These are phyloP conservation scores for Vidua chalybeata DNA, from an alignment of 2,113 vertebrate genomes.

Conservation along the genomic window DNA sequence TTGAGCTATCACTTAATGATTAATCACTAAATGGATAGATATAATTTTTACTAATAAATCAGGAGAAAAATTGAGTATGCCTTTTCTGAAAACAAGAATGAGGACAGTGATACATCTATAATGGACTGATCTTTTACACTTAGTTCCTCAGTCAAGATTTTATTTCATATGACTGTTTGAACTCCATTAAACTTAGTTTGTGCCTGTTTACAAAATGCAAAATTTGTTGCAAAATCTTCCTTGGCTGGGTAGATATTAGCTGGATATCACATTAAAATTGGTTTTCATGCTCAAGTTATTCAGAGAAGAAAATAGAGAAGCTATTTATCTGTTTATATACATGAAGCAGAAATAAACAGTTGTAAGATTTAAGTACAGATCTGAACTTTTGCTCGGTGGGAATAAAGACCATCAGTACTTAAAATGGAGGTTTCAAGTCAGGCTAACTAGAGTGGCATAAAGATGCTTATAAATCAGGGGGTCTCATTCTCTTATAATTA, in stretches of 20 bases:
- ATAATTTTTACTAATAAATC: neutral
- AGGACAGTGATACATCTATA: neutral
- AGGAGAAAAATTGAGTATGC: neutral
- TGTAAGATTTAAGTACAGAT: neutral
- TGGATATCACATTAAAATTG: neutral
- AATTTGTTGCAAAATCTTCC: neutral
- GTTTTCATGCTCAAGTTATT: neutral
- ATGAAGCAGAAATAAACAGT: neutral
- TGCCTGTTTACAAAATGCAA: neutral
- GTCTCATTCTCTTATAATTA: neutral
- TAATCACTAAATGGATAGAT: neutral
- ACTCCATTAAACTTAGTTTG: neutral
- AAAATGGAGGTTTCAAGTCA: accelerated
- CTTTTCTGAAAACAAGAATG: neutral
- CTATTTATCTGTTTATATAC: neutral
- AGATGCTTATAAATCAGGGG: neutral
- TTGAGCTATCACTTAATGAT: neutral
- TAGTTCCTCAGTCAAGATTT: neutral
- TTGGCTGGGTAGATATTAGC: neutral
- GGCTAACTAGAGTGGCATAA: neutral
- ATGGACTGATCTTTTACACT: neutral
- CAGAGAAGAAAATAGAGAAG: neutral
- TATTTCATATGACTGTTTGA: neutral
- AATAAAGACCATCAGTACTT: neutral
- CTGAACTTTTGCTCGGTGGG: neutral